A percentile compares a stretch with the other conserved stretches of the same genome.
phyloP scores from a whole-genome alignment of 2,113 vertebrate species.

The Desmodus rotundus region DNA sequence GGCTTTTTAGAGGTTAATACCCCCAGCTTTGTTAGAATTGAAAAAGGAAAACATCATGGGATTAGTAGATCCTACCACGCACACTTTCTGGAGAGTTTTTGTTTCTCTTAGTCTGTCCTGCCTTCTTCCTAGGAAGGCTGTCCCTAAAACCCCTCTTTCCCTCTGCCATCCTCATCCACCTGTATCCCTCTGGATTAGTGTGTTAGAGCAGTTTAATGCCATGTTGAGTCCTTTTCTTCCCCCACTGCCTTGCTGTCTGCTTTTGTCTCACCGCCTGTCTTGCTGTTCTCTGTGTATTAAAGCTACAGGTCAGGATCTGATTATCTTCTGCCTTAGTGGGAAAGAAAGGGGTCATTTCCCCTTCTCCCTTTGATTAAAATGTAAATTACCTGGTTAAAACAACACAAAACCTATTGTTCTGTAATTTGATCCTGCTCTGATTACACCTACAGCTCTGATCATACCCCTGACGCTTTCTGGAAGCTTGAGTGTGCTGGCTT shows the following conservation, averaged over 20 bases:
- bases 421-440: conserved; percentile 34
- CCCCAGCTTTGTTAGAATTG: background rate
- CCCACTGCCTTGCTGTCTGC: background rate
- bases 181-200: background rate
- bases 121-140: background rate
- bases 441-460: background rate
- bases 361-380: conserved; percentile 59
- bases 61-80: background rate
- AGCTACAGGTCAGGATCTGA: conserved; percentile 38
- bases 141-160: background rate
- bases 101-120: background rate
- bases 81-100: background rate
- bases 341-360: conserved; percentile 30
- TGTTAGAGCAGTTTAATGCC: background rate
- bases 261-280: background rate
- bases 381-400: conserved; percentile 61
- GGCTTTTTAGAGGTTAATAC: conserved; percentile 16
- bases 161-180: background rate
- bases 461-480: background rate
- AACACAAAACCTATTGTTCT: background rate
- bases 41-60: too few species aligned
- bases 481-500: background rate
- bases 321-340: conserved; percentile 47
- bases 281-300: background rate
- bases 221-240: background rate